Base-by-base conservation (phyloP, 2,888 invertebrate species). In the Brassicogethes aeneus region DNA sequence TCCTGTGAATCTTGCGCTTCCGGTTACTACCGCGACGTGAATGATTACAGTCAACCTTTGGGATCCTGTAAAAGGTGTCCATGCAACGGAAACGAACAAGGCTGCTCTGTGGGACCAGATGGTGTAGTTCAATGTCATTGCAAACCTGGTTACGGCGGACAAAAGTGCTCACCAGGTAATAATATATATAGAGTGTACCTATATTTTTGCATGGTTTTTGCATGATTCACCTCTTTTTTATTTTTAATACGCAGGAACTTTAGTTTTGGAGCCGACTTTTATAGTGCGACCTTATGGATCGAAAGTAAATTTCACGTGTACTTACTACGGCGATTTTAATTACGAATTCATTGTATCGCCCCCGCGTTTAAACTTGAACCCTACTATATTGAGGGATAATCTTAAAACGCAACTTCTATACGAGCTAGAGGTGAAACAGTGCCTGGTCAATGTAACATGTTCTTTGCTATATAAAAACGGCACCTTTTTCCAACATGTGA, bases 1-100 rank as follows among this genome's bases (percentile, higher is more conserved):
- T 91, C 90, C 38, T 93, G 93, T 59, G 91, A 93, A 65, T 73
- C 74, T 53, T 91, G 91, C 58, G 68, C 75, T 0, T 60, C 77
- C 0, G 80, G 85, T 8, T 81, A 80, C 64, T 90, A 87, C 64
- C 76, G 82, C 42, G 82, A 87, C 52, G 65, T 66, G 1, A 71
- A 68, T 38, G 73, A 75, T 46, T 60, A 70, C 23, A 60, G 68
- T 3, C 72, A 72, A 44, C 66, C 71, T 13, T 52, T 74, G 14
- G 77, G 79, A 7, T 66, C 73, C n/a, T 85, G 91, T 54, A 69
- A 68, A 2, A 69, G 62, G 17, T 94, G 93, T 56, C 82, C 83
- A 2, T 94, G 94, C 66, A 81, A 80, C 57, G 78, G 77, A n/a
- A 76, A 79, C 47, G 80, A 81, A 50, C 75, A 76, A 49, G 77